Evolutionary conservation across 2,113 vertebrate genomes (phyloP).

Genomic region (Taurulus bubalis): DNA sequence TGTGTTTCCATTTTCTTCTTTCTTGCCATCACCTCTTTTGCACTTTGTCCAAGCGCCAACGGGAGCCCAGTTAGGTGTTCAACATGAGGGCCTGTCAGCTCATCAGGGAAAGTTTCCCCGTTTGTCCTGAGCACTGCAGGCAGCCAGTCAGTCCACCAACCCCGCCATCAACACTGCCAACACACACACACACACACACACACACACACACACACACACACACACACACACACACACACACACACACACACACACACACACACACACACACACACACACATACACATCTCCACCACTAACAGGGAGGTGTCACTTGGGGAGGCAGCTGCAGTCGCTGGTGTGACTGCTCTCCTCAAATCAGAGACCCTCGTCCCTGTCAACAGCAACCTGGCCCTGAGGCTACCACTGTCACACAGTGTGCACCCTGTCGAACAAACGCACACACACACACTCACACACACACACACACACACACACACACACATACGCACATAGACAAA

Average conservation of each 20-base stretch:
- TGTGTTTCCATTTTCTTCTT: slow-evolving; percentile 44
- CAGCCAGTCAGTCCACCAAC: slow-evolving; percentile 85
- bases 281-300: slow-evolving; percentile 84
- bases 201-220: slow-evolving; percentile 47
- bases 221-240: slow-evolving; percentile 61
- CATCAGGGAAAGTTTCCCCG: slow-evolving; percentile 92
- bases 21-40: slow-evolving; percentile 69
- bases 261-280: slow-evolving; percentile 49
- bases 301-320: slow-evolving; percentile 94
- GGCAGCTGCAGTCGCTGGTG: slow-evolving; percentile 94
- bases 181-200: slow-evolving; percentile 40
- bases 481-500: slow-evolving; percentile 25
- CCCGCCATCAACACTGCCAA: slow-evolving; percentile 56
- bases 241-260: slow-evolving; percentile 58
- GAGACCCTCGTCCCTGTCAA: slow-evolving; percentile 94
- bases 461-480: slow-evolving; percentile 25
- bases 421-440: slow-evolving; percentile 32
- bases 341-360: slow-evolving; percentile 97
- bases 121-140: slow-evolving; percentile 95
- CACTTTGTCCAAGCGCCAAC: slow-evolving; percentile 80
- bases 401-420: slow-evolving; percentile 77
- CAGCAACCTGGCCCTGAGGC: slow-evolving; percentile 85
- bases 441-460: slow-evolving; percentile 16
- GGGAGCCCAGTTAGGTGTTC: slow-evolving; percentile 88
- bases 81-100: slow-evolving; percentile 91